Percentiles rank a stretch among this genome's conserved stretches.
phyloP scores from a whole-genome alignment of 2,113 vertebrate species.

The Poecilia latipinna region DNA sequence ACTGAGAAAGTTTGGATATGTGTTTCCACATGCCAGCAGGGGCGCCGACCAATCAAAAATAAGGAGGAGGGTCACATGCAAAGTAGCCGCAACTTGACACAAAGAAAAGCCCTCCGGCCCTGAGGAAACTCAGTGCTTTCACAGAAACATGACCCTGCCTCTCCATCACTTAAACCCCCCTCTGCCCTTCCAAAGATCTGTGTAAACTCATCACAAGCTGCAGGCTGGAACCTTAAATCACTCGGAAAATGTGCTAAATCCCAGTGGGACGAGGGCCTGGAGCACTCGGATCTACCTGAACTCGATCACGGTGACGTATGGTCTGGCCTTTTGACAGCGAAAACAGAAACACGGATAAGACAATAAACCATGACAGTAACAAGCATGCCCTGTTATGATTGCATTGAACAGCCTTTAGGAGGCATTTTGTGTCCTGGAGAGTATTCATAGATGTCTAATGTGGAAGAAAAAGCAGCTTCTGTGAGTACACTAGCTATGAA shows the following conservation, averaged over 20 bases:
- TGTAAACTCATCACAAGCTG: slow-evolving; percentile 56
- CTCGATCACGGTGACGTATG: slow-evolving; percentile 28
- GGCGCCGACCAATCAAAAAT: slow-evolving; percentile 53
- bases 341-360: slow-evolving; percentile 41
- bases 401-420: background rate
- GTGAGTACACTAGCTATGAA: slow-evolving; percentile 11
- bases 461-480: slow-evolving; percentile 4
- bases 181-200: slow-evolving; percentile 18
- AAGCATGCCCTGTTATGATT: background rate
- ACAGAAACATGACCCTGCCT: slow-evolving; percentile 73
- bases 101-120: slow-evolving; percentile 41
- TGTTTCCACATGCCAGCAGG: slow-evolving; percentile 47
- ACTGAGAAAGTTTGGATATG: slow-evolving; percentile 68
- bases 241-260: slow-evolving; percentile 15
- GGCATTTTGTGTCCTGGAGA: background rate
- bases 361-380: background rate
- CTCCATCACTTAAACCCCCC: slow-evolving; percentile 7
- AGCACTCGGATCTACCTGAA: slow-evolving; percentile 3
- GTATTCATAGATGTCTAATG: background rate
- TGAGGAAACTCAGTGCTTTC: slow-evolving; percentile 65
- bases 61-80: slow-evolving; percentile 53
- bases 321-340: slow-evolving; percentile 34
- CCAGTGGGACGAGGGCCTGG: slow-evolving; percentile 8
- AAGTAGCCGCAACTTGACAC: slow-evolving; percentile 40
- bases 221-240: slow-evolving; percentile 36